Conservation (phyloP, 2,113 vertebrate genomes). For the Pionites leucogaster region DNA sequence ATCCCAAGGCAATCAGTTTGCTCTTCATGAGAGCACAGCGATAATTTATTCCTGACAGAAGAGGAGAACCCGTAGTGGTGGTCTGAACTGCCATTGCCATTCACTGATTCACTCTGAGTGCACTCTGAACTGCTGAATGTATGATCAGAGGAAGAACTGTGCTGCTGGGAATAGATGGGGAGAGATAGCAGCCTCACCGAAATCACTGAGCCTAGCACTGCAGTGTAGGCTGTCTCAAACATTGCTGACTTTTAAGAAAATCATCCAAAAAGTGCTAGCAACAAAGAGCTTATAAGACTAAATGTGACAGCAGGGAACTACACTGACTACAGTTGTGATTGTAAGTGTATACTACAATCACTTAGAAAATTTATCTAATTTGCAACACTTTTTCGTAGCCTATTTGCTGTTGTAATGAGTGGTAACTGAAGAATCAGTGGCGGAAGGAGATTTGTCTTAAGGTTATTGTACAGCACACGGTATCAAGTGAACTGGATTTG, state of each 20-base stretch:
- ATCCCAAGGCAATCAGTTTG: not conserved
- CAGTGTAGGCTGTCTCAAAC: not conserved
- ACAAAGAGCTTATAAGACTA: not conserved
- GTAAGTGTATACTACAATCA: not conserved
- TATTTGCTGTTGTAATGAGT: not conserved
- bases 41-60: constrained; percentile 35
- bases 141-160: not conserved
- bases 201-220: not conserved
- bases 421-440: not conserved
- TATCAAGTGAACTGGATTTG: not conserved
- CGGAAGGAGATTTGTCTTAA: not conserved
- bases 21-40: not conserved
- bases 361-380: not conserved
- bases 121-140: not conserved
- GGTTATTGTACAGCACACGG: not conserved
- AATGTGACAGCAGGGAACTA: not conserved
- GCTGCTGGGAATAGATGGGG: not conserved
- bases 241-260: not conserved
- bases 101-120: not conserved
- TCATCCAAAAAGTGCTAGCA: not conserved
- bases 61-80: not conserved
- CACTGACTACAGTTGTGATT: not conserved
- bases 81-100: not conserved
- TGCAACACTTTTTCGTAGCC: not conserved
- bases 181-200: accelerated